Base-by-base conservation (phyloP, 1,140 invertebrate genomes). In the Kradibia gibbosae region DNA sequence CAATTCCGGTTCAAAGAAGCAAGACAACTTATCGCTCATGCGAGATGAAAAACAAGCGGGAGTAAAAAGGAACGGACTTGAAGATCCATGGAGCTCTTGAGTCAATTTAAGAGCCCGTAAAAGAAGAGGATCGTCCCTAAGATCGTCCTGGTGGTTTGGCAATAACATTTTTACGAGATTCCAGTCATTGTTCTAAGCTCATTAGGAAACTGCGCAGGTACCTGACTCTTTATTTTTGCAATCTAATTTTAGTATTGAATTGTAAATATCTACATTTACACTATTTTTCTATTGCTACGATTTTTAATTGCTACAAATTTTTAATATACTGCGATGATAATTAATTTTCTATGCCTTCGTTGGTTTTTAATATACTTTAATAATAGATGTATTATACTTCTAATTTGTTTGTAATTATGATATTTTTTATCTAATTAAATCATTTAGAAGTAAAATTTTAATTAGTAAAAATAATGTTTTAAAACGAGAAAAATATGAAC, bases 71-170 rank as follows among this genome's bases (percentile, higher is more conserved):
- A 73, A 79, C 60, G 72, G 80, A 39, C 77, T 82, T 82, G 83
- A 82, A 83, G 80, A 84, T 81, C 82, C 85, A 83, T 60, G 82
- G 77, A 85, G 85, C 79, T 86, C 57, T 55, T 80, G 84, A 84
- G 87, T 88, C 87, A 89, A 89, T 89, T 88, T 89, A 89, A 86
- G 78, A 84, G 85, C 82, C 85, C 85, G 84, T 89, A 89, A 88
- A 87, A 87, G 85, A 78, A 84, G 78, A 83, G 87, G 85, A 88
- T 88, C 87, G 87, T 81, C 31, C 70, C 50, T 45, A 39, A 55
- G 79, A 76, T 85, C 71, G 80, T 84, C 73, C 36, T 82, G 80
- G 86, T 82, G 86, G 87, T 88, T 89, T 88, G 88, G 83, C 83
- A 86, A 83, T 85, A 86, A 88, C 87, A 84, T 86, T 88, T 88